Conservation (phyloP, 1,140 invertebrate species). For the Trichonephila inaurata region DNA sequence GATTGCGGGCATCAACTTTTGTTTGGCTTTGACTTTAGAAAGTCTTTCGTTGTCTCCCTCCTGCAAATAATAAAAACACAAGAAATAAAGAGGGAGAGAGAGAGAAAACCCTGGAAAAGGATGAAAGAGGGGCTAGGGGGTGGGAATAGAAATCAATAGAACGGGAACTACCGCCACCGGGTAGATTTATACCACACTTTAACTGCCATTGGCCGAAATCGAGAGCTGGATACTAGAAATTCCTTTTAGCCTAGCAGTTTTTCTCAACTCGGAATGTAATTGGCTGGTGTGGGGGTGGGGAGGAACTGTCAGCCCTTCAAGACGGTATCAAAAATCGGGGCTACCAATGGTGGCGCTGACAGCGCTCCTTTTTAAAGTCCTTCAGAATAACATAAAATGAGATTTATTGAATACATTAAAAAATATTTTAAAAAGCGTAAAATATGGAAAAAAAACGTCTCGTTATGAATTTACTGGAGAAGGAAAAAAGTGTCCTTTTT, state of each 20-base stretch:
- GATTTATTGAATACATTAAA: no score
- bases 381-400: not conserved
- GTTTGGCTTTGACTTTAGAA: slow-evolving; percentile 77
- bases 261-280: slow-evolving; percentile 76
- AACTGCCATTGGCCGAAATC: slow-evolving; percentile 77
- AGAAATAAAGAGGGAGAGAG: slow-evolving; percentile 34
- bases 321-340: slow-evolving; percentile 56
- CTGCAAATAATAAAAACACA: slow-evolving; percentile 67
- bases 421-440: no score
- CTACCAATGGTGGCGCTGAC: slow-evolving; percentile 21
- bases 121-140: slow-evolving; percentile 9
- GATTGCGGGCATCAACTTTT: slow-evolving; percentile 74
- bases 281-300: slow-evolving; percentile 60
- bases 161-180: slow-evolving; percentile 65
- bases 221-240: slow-evolving; percentile 73
- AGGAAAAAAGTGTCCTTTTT: no score
- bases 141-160: slow-evolving; percentile 72
- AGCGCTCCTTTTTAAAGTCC: slow-evolving; percentile 41
- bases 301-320: slow-evolving; percentile 26
- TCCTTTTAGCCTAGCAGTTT: slow-evolving; percentile 74
- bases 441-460: no score
- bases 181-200: slow-evolving; percentile 76
- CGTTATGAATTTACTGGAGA: no score
- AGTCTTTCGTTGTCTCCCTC: slow-evolving; percentile 71
- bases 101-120: slow-evolving; percentile 39